Conservation (phyloP, 2,888 invertebrate species). For the Pseudococcus jackbeardsleyi region DNA sequence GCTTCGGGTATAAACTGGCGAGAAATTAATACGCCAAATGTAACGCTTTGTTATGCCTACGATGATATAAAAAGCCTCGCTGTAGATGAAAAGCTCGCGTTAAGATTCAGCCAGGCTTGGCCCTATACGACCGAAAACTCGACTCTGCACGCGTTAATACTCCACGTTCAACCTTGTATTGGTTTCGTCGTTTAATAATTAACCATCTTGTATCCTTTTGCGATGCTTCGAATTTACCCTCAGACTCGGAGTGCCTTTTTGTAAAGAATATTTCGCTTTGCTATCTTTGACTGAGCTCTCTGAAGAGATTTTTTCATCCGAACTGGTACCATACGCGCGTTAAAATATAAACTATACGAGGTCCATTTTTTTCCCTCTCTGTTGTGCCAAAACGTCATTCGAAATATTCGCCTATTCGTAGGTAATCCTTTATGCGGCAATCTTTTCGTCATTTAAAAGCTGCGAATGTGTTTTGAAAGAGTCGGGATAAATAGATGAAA, state of each 20-base stretch:
- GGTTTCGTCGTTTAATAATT: slow-evolving; percentile 36
- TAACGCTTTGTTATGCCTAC: background rate
- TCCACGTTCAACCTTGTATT: background rate
- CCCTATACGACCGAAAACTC: background rate
- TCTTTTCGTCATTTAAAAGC: slow-evolving; percentile 41
- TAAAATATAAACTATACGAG: too few species aligned
- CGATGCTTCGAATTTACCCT: background rate
- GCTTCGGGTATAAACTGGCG: background rate
- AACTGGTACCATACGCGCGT: too few species aligned
- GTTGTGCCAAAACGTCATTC: too few species aligned
- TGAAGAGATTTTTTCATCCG: too few species aligned
- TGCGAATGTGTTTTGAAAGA: slow-evolving; percentile 17
- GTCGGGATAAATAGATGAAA: slow-evolving; percentile 1
- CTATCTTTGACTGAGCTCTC: background rate
- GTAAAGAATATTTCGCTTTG: background rate
- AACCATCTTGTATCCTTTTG: background rate
- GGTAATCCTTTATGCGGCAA: slow-evolving; percentile 14
- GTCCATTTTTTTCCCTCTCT: too few species aligned
- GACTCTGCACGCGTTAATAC: background rate
- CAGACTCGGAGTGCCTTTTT: background rate
- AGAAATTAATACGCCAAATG: slow-evolving; percentile 4
- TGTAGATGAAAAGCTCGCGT: slow-evolving; percentile 3
- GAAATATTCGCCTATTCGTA: background rate
- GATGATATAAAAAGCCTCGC: background rate
- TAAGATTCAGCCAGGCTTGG: background rate